Percentiles rank a stretch among this genome's conserved stretches.
These are phyloP conservation scores for Actinia equina DNA, from an alignment of 64 coral and sea anemone genomes.

Conservation along the genomic window DNA sequence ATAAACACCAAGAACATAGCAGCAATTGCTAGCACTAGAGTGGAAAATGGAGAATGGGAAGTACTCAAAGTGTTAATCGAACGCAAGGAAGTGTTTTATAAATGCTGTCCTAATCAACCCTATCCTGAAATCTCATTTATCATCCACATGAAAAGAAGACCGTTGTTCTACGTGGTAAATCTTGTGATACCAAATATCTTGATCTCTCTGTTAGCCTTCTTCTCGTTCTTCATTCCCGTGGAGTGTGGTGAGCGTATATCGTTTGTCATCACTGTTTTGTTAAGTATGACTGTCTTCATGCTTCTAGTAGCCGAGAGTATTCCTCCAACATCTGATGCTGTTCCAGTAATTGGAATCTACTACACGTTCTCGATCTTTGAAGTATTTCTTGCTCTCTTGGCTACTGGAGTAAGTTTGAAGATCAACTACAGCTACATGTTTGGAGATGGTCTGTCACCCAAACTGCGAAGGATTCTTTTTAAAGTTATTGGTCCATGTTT, in stretches of 20 bases:
- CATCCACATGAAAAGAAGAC: slow-evolving; percentile 48
- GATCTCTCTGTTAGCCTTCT: slow-evolving; percentile 54
- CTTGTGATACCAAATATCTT: slow-evolving; percentile 60
- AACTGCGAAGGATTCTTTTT: slow-evolving; percentile 50
- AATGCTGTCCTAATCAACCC: slow-evolving; percentile 36
- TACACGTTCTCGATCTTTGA: slow-evolving; percentile 58
- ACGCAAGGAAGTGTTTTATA: slow-evolving; percentile 17
- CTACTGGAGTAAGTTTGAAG: slow-evolving; percentile 45
- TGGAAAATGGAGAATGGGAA: slow-evolving; percentile 71
- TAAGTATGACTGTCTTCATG: slow-evolving; percentile 73
- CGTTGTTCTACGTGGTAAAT: slow-evolving; percentile 54
- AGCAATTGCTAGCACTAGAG: slow-evolving; percentile 23
- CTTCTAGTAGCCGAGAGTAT: slow-evolving; percentile 53
- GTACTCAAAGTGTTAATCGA: slow-evolving; percentile 27
- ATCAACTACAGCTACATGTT: slow-evolving; percentile 68
- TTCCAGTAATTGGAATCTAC: slow-evolving; percentile 63
- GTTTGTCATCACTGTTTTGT: slow-evolving; percentile 61
- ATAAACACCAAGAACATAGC: slow-evolving; percentile 30
- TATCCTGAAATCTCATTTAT: slow-evolving; percentile 43
- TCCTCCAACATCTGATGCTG: slow-evolving; percentile 59
- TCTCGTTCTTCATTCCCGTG: slow-evolving; percentile 72
- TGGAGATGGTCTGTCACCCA: slow-evolving; percentile 29
- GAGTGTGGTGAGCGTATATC: slow-evolving; percentile 66
- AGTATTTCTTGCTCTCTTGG: slow-evolving; percentile 52
- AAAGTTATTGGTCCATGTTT: slow-evolving; percentile 51